Evolutionary conservation across 2,797 vertebrate genomes (phyloP).

Genomic region (Pipistrellus kuhlii): DNA sequence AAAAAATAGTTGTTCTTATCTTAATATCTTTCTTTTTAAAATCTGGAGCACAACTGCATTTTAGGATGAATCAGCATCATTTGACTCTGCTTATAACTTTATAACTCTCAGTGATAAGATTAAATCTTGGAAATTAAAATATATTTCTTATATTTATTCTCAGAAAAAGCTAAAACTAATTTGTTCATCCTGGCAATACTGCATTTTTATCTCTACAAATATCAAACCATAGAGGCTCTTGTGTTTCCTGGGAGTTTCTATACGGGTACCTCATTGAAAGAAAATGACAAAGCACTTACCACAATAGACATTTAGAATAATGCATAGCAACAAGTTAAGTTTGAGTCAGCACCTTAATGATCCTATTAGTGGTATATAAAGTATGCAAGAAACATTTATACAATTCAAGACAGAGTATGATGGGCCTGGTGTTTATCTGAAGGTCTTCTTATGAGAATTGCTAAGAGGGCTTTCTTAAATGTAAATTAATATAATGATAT

Average conservation of each 20-base stretch:
- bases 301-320: neutral
- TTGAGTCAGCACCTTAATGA: neutral
- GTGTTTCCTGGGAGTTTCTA: neutral
- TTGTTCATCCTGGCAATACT: neutral
- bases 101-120: neutral
- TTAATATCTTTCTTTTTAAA: neutral
- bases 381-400: neutral
- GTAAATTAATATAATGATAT: neutral
- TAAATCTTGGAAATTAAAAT: conserved; percentile 18
- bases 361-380: neutral
- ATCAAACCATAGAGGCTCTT: neutral
- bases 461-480: neutral
- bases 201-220: neutral
- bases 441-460: neutral
- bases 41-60: neutral
- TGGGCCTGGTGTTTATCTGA: neutral
- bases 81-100: neutral
- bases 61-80: neutral
- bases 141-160: neutral
- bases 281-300: neutral
- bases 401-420: neutral
- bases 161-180: neutral
- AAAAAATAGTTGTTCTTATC: neutral
- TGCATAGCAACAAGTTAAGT: neutral
- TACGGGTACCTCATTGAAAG: neutral